Conservation (phyloP, 2,888 invertebrate species). For the Bombylius discolor region DNA sequence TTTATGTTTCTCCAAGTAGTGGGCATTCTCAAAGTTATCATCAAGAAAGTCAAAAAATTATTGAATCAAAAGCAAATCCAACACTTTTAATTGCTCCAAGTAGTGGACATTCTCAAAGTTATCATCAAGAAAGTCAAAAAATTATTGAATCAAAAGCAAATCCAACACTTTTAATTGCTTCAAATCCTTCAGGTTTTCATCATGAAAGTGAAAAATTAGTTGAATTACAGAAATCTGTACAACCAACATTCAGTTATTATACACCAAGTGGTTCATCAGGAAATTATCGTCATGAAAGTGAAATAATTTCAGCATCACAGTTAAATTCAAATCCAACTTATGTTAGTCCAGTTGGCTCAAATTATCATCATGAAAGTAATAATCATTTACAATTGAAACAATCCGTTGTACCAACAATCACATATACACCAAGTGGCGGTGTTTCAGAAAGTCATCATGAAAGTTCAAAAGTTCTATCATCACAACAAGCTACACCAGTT, state of each 20-base stretch:
- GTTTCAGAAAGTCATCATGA: constrained; percentile 1
- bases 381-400: too few relatives aligned
- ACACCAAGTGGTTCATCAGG: constrained; percentile 12
- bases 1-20: background rate
- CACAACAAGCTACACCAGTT: background rate
- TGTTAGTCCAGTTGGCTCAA: too few relatives aligned
- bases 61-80: background rate
- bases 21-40: constrained; percentile 3
- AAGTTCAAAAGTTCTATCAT: background rate
- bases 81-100: constrained; percentile 7
- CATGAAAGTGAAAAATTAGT: constrained; percentile 18
- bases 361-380: too few relatives aligned
- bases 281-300: constrained; percentile 7
- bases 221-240: constrained; percentile 12
- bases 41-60: background rate
- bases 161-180: constrained; percentile 17
- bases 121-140: constrained; percentile 23
- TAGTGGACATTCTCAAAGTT: constrained; percentile 21
- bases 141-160: constrained; percentile 19
- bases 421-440: background rate
- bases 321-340: too few relatives aligned
- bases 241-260: background rate
- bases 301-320: background rate
- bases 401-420: too few relatives aligned
- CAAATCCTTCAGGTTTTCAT: constrained; percentile 13